These are phyloP conservation scores for Daphoenositta chrysoptera DNA, from an alignment of 2,113 vertebrate species.

Conservation along the genomic window DNA sequence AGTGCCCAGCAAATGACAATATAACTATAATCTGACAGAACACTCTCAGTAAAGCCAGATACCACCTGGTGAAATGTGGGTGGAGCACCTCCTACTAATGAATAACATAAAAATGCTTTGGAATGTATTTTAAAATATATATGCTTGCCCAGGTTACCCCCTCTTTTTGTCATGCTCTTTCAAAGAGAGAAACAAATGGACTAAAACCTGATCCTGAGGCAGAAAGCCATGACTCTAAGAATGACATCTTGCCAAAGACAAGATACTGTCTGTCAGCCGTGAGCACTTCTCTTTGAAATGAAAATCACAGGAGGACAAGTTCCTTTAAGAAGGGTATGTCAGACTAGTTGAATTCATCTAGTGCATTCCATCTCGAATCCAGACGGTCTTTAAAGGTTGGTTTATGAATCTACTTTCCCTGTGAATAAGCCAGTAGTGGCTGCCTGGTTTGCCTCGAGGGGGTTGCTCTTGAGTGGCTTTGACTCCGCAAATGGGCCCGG, in stretches of 20 bases:
- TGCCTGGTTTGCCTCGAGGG: not conserved
- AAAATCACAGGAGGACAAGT: not conserved
- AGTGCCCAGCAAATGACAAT: not conserved
- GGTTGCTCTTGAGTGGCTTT: not conserved
- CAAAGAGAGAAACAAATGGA: not conserved
- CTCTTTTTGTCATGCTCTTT: not conserved
- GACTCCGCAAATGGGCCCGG: fast-evolving
- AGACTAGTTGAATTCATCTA: not conserved
- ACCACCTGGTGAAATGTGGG: not conserved
- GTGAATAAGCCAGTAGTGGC: not conserved
- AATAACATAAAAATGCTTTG: not conserved
- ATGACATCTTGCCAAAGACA: not conserved
- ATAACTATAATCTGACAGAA: not conserved
- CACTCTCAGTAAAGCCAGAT: not conserved
- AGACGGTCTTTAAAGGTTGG: not conserved
- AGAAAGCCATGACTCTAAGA: not conserved
- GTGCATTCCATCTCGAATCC: not conserved
- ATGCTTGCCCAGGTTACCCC: not conserved
- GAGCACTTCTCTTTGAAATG: not conserved
- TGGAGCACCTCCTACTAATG: not conserved
- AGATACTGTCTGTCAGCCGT: not conserved
- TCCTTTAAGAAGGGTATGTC: not conserved
- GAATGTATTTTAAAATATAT: not conserved
- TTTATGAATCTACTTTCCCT: not conserved
- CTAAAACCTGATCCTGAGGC: not conserved